A percentile compares a stretch with the other conserved stretches of the same genome.
Conservation (phyloP, 2,113 vertebrate genomes). For the Mastomys natalensis region DNA sequence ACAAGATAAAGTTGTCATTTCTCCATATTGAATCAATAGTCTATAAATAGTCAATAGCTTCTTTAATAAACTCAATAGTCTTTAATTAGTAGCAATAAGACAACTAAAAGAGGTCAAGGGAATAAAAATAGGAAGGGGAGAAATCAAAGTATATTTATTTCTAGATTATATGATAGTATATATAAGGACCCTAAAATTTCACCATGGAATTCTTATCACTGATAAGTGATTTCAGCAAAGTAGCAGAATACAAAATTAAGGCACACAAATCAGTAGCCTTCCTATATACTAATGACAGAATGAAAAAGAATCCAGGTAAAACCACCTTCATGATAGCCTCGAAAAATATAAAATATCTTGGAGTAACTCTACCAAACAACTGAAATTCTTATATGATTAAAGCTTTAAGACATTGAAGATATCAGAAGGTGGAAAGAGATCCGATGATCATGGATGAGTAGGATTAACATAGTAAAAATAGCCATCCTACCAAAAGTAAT, state of each 20-base stretch:
- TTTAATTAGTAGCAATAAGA: too few relatives aligned
- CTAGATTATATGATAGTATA: neutral
- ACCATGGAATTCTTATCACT: neutral
- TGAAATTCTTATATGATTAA: neutral
- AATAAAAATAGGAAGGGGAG: neutral
- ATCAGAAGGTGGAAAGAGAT: neutral
- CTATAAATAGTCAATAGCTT: too few relatives aligned
- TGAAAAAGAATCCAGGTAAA: neutral
- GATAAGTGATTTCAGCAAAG: neutral
- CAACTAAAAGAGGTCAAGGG: neutral
- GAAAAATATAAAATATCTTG: neutral
- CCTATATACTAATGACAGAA: neutral
- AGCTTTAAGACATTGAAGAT: neutral
- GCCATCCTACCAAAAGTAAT: neutral
- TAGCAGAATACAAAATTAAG: neutral
- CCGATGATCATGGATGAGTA: neutral
- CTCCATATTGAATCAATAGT: neutral
- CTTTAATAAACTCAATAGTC: too few relatives aligned
- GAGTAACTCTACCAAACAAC: neutral
- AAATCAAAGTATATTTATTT: neutral
- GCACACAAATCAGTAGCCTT: neutral
- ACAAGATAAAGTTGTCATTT: neutral
- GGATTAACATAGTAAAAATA: neutral
- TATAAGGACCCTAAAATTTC: neutral
- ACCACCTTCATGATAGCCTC: neutral